Conservation (phyloP, 1,140 invertebrate genomes). For the Eumaeus atala region DNA sequence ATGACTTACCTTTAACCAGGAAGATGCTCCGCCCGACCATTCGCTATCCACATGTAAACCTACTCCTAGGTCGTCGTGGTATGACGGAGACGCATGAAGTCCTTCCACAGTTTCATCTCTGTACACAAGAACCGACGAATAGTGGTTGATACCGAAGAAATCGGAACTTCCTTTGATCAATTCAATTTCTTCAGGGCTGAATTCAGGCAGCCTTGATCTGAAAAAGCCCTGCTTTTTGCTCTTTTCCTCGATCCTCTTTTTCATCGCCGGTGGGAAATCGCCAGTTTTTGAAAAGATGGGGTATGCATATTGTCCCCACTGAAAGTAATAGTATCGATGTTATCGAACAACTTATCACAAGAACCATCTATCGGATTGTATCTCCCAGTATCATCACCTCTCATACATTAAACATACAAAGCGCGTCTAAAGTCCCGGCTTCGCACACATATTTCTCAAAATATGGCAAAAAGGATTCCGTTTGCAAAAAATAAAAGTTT, state of each 20-base stretch:
- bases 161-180: conserved; percentile 64
- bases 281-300: conserved; percentile 75
- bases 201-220: conserved; percentile 57
- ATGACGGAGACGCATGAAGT: conserved; percentile 31
- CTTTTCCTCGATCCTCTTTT: conserved; percentile 68
- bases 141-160: conserved; percentile 78
- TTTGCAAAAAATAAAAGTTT: too few species aligned
- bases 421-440: too few species aligned
- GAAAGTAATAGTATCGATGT: conserved; percentile 20
- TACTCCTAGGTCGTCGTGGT: conserved; percentile 34
- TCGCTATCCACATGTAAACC: conserved; percentile 22
- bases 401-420: too few species aligned
- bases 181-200: conserved; percentile 46
- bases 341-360: not conserved
- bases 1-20: conserved; percentile 28
- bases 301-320: conserved; percentile 57
- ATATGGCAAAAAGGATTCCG: too few species aligned
- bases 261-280: conserved; percentile 76
- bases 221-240: conserved; percentile 61
- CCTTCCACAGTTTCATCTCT: conserved; percentile 34
- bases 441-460: too few species aligned
- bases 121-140: conserved; percentile 55
- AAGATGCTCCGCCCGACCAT: conserved; percentile 28
- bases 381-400: too few species aligned
- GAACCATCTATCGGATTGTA: not conserved